A percentile compares a stretch with the other conserved stretches of the same genome.
Conservation (phyloP, 2,888 invertebrate genomes). For the Rosalia funebris region DNA sequence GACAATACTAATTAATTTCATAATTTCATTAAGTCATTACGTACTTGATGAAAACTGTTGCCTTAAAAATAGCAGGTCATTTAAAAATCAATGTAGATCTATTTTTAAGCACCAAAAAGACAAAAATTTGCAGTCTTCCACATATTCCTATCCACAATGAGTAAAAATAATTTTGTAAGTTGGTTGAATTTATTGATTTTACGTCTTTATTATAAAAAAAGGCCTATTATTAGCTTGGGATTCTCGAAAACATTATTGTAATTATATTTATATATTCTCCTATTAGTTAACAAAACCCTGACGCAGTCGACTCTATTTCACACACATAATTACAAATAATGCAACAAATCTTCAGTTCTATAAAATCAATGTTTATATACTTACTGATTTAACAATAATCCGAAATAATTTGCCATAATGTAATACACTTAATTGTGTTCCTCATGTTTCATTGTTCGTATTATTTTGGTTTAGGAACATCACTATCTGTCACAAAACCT, state of each 20-base stretch:
- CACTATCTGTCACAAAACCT: not conserved
- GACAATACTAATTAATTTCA: not conserved
- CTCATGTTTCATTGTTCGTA: not conserved
- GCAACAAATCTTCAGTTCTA: too few species aligned
- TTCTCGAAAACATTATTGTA: too few species aligned
- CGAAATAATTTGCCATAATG: slow-evolving; percentile 5
- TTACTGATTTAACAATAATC: slow-evolving; percentile 21
- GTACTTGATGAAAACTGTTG: slow-evolving; percentile 8
- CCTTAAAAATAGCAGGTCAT: slow-evolving; percentile 41
- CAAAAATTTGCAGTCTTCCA: not conserved
- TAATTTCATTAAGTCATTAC: not conserved
- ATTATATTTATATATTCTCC: too few species aligned
- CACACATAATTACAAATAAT: not conserved
- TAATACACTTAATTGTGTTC: not conserved
- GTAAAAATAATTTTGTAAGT: slow-evolving; percentile 10
- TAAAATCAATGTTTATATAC: slow-evolving; percentile 39
- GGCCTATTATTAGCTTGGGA: slow-evolving; percentile 26
- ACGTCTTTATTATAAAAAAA: slow-evolving; percentile 10
- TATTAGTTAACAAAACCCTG: too few species aligned
- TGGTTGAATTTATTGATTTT: slow-evolving; percentile 21
- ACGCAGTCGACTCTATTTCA: too few species aligned
- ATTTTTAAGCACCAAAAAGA: slow-evolving; percentile 26
- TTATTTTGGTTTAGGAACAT: not conserved
- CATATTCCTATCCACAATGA: not conserved
- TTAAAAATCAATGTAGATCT: slow-evolving; percentile 30